phyloP scores from a whole-genome alignment of 2,113 vertebrate species.

The Cyphomyrus plagiostoma region DNA sequence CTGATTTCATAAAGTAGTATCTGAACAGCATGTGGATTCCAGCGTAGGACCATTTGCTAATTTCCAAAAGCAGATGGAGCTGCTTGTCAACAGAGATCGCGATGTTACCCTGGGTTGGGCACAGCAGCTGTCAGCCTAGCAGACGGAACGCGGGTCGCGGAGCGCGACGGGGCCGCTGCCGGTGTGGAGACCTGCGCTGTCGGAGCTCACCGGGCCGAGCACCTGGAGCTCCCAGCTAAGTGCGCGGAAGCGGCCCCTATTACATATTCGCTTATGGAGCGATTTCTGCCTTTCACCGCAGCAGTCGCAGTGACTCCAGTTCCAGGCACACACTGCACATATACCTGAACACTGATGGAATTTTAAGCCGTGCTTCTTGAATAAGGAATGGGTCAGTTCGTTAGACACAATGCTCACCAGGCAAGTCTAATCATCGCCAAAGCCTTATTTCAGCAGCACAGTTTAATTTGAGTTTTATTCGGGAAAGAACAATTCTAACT shows the following conservation, averaged over 20 bases:
- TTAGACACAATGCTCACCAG: neutral
- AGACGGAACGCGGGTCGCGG: constrained; percentile 37
- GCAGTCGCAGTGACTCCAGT: neutral
- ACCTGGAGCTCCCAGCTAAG: neutral
- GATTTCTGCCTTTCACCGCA: neutral
- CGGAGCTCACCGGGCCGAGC: neutral
- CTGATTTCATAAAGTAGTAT: constrained; percentile 9
- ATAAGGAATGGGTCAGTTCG: neutral
- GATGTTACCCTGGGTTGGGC: constrained; percentile 35
- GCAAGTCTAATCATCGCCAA: neutral
- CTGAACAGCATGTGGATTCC: constrained; percentile 10
- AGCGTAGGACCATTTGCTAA: constrained; percentile 7
- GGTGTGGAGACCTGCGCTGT: constrained; percentile 20
- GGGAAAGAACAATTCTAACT: neutral
- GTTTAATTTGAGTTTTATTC: neutral
- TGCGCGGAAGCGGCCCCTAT: neutral
- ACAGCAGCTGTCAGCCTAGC: constrained; percentile 36
- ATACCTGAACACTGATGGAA: neutral
- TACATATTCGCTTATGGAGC: neutral
- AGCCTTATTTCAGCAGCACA: neutral
- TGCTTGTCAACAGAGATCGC: constrained; percentile 33
- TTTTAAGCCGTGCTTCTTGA: neutral
- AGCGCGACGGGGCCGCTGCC: constrained; percentile 32
- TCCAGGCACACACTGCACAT: neutral
- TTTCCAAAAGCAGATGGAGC: constrained; percentile 42